Evolutionary conservation across 2,113 vertebrate species (phyloP), one percentile per base, ranked within the genome.

Genomic region (Tupaia chinensis): DNA sequence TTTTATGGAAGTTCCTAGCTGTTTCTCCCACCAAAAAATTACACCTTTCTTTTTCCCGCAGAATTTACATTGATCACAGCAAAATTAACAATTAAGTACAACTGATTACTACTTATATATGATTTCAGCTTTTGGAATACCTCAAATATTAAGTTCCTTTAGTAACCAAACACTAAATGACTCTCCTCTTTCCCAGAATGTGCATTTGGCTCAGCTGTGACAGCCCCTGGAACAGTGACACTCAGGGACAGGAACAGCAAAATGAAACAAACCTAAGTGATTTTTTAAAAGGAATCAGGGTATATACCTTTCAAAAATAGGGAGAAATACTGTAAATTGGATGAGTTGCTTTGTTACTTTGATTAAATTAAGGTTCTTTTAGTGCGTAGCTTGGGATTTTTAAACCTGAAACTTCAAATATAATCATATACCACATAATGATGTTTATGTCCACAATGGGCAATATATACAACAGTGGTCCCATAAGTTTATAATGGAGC

Each of bases 41-140:
- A 69, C 6, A 74, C 4, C 0, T 22, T 86, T 65, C 54, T 44
- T 15, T 56, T 29, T 44, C 5, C 9, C 19, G 10, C 5, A 78
- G 12, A 80, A 72, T 68, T 58, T 74, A 13, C 17, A 8, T 89
- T 12, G 78, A n/a, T 11, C 3, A 34, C 20, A 66, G 32, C 7
- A 63, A 91, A 94, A 86, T 70, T n/a, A 93, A 54, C 20, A 92
- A 9, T 89, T 73, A 16, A 77, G 34, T 77, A 16, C 20, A 70
- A 83, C 9, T 77, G 74, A 87, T 70, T 86, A 58, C 87, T 83
- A 84, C 15, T 54, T 70, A 56, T 3, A 23, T 17, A n/a, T 17
- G 78, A 32, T 74, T 89, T 25, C 15, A 10, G 56, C 22, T 68
- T 76, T 74, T 54, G 14, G 1, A 86, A 34, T 11, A n/a, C 12